Evolutionary conservation across 2,888 invertebrate species (phyloP), one percentile per base, ranked within the genome.

Genomic region (Spialia ferax): DNA sequence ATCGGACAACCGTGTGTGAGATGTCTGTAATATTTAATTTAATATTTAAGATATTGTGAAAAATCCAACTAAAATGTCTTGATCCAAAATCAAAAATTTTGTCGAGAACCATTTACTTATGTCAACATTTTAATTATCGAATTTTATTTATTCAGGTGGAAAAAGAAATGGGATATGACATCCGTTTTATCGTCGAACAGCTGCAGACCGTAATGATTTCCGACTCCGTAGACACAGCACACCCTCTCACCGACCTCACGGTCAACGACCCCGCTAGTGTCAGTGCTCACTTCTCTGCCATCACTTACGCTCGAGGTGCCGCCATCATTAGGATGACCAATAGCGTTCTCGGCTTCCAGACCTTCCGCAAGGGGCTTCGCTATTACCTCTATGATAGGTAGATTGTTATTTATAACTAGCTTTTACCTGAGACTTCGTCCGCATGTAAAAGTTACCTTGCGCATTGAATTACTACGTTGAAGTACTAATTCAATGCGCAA

Each of bases 231-330:
- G 84, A 85, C 13, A 78, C 82, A 5, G 94, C 95, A 0, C 95
- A 95, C 72, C 91, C 97, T 0, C 87, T 97, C 71, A 95, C 94
- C 0, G 84, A 95, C 65, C 79, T 83, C 0, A 75, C 76, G 1
- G 95, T 96, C 0, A 88, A 87, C n/a, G 94, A 94, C 7, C 95
- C 96, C 0, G 70, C 81, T 0, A 93, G 95, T 71, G 95, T 96
- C 6, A 85, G 87, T 13, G 88, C 83, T 0, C 95, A 95, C 80
- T 97, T 97, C 78, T 95, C 96, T 55, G 88, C 88, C 13, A 96
- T 97, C 70, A 95, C 96, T 0, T 97, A 97, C 72, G 95, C 95
- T 23, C 96, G 96, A 84, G 96, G 95, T 0, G 95, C 92, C 1
- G 72, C 93, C 0, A 84, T 96, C 2, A 87, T 97, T 20, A 94